Percentiles rank a stretch among this genome's conserved stretches.
Evolutionary conservation across 2,797 vertebrate genomes (phyloP).

Genomic region (Pteropus rufus): DNA sequence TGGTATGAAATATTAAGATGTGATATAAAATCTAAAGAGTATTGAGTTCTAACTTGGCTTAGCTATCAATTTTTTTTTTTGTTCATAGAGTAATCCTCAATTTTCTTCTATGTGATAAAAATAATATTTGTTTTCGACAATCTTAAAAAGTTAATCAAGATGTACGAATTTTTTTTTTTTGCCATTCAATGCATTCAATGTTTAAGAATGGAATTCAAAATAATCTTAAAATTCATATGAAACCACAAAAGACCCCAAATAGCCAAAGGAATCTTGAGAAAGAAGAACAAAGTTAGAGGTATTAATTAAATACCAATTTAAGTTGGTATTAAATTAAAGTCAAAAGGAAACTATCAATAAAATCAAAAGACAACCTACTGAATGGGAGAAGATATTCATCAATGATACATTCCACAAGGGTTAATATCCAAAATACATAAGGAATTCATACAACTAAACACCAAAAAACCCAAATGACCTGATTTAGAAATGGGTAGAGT

Average conservation of each 20-base stretch:
- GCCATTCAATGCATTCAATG: background rate
- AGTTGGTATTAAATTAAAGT: too few species aligned
- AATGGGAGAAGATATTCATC: background rate
- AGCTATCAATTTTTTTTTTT: background rate
- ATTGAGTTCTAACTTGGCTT: background rate
- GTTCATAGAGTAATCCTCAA: background rate
- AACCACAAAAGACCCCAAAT: background rate
- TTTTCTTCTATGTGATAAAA: background rate
- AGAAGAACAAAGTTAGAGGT: background rate
- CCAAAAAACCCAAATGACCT: background rate
- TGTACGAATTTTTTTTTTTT: background rate
- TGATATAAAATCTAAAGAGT: background rate
- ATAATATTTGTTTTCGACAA: background rate
- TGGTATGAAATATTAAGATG: background rate
- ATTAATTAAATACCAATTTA: too few species aligned
- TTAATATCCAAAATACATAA: background rate
- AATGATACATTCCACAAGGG: background rate
- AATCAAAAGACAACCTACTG: background rate
- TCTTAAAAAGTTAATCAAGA: background rate
- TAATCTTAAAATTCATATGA: background rate
- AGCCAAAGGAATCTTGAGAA: background rate
- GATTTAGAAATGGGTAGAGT: background rate
- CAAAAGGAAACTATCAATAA: background rate
- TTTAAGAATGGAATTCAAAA: background rate
- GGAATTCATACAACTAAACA: background rate